Conservation (phyloP, 2,888 invertebrate species). For the Endomychus coccineus region DNA sequence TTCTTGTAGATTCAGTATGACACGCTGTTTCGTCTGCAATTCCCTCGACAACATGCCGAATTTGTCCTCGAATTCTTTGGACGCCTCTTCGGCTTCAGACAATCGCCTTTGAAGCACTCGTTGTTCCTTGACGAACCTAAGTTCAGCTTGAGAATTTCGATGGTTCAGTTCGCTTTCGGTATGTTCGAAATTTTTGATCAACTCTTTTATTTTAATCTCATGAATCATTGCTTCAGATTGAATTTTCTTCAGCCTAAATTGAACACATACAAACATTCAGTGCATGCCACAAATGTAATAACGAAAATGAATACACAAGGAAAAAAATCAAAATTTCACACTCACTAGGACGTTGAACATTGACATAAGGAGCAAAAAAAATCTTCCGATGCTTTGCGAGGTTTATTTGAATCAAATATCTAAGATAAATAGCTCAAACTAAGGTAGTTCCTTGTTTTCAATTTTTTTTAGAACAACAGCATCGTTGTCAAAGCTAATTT, state of each 20-base stretch:
- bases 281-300: not conserved
- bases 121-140: slow-evolving; percentile 58
- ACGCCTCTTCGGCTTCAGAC: slow-evolving; percentile 59
- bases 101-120: slow-evolving; percentile 44
- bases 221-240: slow-evolving; percentile 62
- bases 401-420: too few species aligned
- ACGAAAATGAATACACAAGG: not conserved
- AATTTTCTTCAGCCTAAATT: slow-evolving; percentile 55
- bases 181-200: slow-evolving; percentile 65
- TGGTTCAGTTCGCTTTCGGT: slow-evolving; percentile 69
- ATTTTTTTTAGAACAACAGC: too few species aligned
- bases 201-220: slow-evolving; percentile 70
- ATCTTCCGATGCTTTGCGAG: too few species aligned
- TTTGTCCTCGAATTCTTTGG: slow-evolving; percentile 60
- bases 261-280: slow-evolving; percentile 1
- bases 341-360: too few species aligned
- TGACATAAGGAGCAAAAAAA: too few species aligned
- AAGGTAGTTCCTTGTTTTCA: too few species aligned
- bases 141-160: slow-evolving; percentile 64
- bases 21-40: slow-evolving; percentile 56
- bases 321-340: not conserved
- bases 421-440: too few species aligned
- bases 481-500: too few species aligned
- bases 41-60: slow-evolving; percentile 59
- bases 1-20: slow-evolving; percentile 58